Conservation (phyloP, 2,113 vertebrate genomes). For the Oreochromis niloticus region DNA sequence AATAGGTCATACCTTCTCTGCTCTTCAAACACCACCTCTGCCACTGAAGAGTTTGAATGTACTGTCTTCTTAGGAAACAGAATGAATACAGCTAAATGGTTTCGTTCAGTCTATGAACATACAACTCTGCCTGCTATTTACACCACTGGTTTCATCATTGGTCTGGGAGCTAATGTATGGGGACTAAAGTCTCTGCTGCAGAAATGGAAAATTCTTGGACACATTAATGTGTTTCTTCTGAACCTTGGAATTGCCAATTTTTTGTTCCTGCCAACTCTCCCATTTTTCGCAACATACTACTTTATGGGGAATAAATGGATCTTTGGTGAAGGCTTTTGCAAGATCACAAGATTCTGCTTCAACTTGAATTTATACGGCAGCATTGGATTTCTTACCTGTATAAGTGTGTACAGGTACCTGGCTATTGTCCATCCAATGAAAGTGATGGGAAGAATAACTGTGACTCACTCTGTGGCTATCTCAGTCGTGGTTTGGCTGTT, state of each 20-base stretch:
- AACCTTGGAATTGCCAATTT: slow-evolving; percentile 77
- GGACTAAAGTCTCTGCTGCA: slow-evolving; percentile 47
- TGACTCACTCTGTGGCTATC: slow-evolving; percentile 31
- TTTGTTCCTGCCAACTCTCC: slow-evolving; percentile 71
- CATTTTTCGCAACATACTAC: slow-evolving; percentile 78
- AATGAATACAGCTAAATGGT: rapidly evolving
- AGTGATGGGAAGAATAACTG: slow-evolving; percentile 60
- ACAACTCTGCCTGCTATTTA: slow-evolving; percentile 65
- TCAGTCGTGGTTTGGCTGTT: rapidly evolving
- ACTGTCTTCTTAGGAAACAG: rapidly evolving
- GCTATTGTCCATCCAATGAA: slow-evolving; percentile 76
- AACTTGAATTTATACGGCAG: slow-evolving; percentile 27
- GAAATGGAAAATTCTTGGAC: slow-evolving; percentile 42
- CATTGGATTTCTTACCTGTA: slow-evolving; percentile 81
- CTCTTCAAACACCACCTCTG: not conserved
- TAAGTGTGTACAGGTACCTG: slow-evolving; percentile 81
- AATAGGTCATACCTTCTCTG: not conserved
- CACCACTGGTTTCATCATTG: slow-evolving; percentile 64
- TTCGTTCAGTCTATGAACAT: slow-evolving; percentile 20
- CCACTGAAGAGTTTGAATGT: not conserved
- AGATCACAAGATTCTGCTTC: too few relatives aligned
- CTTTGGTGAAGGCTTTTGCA: too few relatives aligned
- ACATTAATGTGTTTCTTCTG: slow-evolving; percentile 68
- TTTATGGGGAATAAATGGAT: not conserved
- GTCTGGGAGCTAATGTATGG: slow-evolving; percentile 70